Percentiles rank a stretch among this genome's conserved stretches.
Conservation (phyloP, 2,797 vertebrate genomes). For the Natrix natrix region DNA sequence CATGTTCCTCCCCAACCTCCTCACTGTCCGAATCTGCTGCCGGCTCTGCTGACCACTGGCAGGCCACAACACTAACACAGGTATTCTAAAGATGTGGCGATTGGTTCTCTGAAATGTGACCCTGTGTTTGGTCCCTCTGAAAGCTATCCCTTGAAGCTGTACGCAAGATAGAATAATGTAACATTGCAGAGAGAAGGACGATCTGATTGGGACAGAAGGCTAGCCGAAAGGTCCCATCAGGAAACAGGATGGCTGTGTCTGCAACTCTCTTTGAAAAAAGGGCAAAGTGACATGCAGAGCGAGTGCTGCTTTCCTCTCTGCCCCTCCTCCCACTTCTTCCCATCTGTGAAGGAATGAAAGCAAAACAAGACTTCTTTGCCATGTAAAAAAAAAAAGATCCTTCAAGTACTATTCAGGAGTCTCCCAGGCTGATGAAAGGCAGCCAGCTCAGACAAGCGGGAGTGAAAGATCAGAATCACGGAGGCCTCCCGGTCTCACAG, state of each 20-base stretch:
- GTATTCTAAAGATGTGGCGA: not conserved
- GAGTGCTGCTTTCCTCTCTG: not conserved
- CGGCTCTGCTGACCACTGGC: too few species aligned
- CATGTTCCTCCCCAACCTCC: too few species aligned
- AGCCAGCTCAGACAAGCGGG: not conserved
- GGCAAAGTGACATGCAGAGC: not conserved
- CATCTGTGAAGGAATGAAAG: not conserved
- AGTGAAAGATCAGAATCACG: conserved; percentile 19
- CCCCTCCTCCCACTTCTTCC: not conserved
- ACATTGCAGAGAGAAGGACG: not conserved
- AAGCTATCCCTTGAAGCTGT: not conserved
- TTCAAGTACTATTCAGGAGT: conserved; percentile 10
- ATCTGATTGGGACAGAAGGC: not conserved
- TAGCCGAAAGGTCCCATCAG: not conserved
- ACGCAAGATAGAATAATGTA: not conserved
- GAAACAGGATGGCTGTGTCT: not conserved
- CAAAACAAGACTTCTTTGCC: not conserved
- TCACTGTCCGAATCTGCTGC: too few species aligned
- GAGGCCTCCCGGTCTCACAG: not conserved
- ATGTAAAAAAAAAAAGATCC: not conserved
- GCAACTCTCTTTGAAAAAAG: not conserved
- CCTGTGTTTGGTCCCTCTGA: not conserved
- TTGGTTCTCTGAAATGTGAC: not conserved
- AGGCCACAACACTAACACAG: not conserved
- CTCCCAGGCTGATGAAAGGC: conserved; percentile 3